These are phyloP conservation scores for Conistra vaccinii DNA, from an alignment of 2,888 invertebrate genomes.

Conservation along the genomic window DNA sequence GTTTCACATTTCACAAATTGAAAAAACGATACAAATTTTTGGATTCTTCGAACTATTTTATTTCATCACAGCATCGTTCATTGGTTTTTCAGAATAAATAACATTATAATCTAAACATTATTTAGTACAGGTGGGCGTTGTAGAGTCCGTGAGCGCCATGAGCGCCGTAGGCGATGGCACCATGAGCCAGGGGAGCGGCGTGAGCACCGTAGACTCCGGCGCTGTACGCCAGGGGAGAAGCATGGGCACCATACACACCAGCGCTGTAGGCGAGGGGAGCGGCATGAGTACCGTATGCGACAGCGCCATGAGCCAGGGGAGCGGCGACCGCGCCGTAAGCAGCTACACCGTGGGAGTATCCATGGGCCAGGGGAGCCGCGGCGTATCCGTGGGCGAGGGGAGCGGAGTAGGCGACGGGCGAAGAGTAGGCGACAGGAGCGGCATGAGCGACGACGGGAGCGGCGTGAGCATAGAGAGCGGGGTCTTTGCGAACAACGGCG, in stretches of 20 bases:
- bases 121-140: conserved; percentile 68
- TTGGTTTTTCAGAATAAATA: conserved; percentile 70
- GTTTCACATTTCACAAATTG: background rate
- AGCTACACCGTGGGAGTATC: conserved; percentile 55
- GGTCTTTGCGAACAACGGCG: conserved; percentile 89
- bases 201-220: conserved; percentile 50
- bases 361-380: conserved; percentile 68
- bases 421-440: conserved; percentile 74
- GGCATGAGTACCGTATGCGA: conserved; percentile 30
- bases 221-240: conserved; percentile 50
- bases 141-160: conserved; percentile 59
- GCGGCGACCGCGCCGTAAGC: conserved; percentile 64
- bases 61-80: conserved; percentile 74
- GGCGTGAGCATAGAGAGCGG: conserved; percentile 75
- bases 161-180: conserved; percentile 58
- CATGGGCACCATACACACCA: conserved; percentile 28
- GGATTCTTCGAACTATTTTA: conserved; percentile 61
- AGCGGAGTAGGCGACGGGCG: conserved; percentile 70
- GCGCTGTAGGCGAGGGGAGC: conserved; percentile 40
- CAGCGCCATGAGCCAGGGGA: conserved; percentile 42
- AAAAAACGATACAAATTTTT: background rate
- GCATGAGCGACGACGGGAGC: conserved; percentile 78
- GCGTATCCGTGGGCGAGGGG: conserved; percentile 66
- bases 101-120: conserved; percentile 55
- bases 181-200: conserved; percentile 58